A percentile compares a stretch with the other conserved stretches of the same genome.
Conservation (phyloP, 2,113 vertebrate species). For the Progne subis region DNA sequence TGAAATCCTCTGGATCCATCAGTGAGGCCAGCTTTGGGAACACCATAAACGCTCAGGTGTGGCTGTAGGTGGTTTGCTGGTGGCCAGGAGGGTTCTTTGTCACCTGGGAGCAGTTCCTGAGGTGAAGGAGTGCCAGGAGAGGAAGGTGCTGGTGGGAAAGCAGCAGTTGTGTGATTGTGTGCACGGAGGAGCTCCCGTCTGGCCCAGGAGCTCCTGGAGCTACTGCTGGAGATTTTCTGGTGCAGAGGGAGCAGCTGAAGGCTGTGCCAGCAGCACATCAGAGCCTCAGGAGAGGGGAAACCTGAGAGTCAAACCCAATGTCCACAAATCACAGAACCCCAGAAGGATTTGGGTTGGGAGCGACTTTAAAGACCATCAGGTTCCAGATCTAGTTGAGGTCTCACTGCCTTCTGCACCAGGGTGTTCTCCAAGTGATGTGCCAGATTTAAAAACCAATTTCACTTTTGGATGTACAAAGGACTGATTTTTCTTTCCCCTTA, state of each 20-base stretch:
- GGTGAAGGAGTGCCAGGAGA: neutral
- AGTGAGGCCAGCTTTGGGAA: neutral
- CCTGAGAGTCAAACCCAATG: neutral
- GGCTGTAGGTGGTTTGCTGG: neutral
- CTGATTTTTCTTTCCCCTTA: neutral
- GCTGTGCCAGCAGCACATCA: neutral
- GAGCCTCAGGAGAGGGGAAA: neutral
- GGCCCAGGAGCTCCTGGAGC: neutral
- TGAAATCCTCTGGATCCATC: fast-evolving
- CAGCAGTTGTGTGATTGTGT: neutral
- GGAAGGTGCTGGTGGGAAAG: neutral
- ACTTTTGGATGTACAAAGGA: neutral
- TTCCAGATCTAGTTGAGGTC: neutral
- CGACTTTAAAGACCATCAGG: neutral
- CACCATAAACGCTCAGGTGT: neutral
- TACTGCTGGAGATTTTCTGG: neutral
- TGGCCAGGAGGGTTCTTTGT: neutral
- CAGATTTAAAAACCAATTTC: neutral
- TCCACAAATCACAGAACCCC: neutral
- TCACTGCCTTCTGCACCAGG: neutral
- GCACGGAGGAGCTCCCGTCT: neutral
- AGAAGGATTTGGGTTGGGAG: neutral
- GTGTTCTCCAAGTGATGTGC: neutral
- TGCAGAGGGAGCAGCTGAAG: neutral
- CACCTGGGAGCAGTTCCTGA: neutral